phyloP scores from a whole-genome alignment of 2,113 vertebrate genomes.

The Dasyurus viverrinus region DNA sequence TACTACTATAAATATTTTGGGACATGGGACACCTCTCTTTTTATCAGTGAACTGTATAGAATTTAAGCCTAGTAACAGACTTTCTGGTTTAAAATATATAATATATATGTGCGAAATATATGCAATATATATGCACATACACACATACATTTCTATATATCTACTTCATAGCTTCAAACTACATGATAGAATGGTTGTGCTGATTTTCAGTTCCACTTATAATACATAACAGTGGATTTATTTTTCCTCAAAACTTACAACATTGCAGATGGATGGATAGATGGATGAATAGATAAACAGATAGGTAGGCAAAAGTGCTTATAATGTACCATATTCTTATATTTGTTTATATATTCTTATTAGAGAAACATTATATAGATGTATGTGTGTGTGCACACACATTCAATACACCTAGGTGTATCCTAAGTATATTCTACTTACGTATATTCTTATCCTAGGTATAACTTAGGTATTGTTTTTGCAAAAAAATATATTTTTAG shows the following conservation, averaged over 20 bases:
- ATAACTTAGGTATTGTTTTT: background rate
- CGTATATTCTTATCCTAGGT: background rate
- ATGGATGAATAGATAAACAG: background rate
- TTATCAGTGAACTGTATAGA: background rate
- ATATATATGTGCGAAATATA: no score
- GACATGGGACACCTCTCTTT: no score
- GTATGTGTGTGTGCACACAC: no score
- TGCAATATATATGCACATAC: no score
- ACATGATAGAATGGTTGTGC: background rate
- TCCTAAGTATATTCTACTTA: no score
- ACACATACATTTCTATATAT: no score
- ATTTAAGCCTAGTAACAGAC: background rate
- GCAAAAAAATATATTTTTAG: background rate
- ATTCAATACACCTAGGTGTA: no score
- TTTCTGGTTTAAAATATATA: background rate
- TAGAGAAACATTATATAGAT: background rate
- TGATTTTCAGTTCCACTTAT: background rate
- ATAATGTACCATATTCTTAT: no score
- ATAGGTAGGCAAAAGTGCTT: no score
- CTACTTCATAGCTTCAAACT: background rate
- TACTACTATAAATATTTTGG: background rate
- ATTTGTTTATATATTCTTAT: no score
- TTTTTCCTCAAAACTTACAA: background rate
- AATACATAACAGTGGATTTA: background rate
- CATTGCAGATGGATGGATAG: background rate